Conservation (phyloP, 2,888 invertebrate species). For the Siphlonurus alternatus region DNA sequence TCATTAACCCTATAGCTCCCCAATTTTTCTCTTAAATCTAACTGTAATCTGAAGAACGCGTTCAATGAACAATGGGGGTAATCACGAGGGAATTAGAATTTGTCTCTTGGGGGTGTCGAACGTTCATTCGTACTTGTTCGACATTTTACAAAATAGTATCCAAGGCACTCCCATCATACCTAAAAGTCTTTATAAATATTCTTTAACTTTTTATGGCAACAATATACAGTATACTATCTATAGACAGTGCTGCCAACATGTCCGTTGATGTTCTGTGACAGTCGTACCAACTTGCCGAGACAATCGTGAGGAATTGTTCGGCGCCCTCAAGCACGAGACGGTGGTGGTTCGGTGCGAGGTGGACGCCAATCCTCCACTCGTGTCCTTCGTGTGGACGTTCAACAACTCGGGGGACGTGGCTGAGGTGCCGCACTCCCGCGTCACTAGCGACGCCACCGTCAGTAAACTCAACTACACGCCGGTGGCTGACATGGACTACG, state of each 20-base stretch:
- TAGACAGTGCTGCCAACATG: background rate
- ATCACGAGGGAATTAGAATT: too few relatives aligned
- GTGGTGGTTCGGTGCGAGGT: slow-evolving; percentile 69
- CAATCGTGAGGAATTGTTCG: slow-evolving; percentile 63
- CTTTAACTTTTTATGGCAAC: too few relatives aligned
- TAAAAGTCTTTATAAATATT: too few relatives aligned
- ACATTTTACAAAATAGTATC: too few relatives aligned
- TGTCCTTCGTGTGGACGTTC: slow-evolving; percentile 82
- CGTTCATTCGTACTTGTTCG: too few relatives aligned
- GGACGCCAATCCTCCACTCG: slow-evolving; percentile 72
- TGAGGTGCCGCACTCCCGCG: slow-evolving; percentile 33
- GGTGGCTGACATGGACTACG: slow-evolving; percentile 73
- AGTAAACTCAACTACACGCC: slow-evolving; percentile 72
- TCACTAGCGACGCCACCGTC: slow-evolving; percentile 44
- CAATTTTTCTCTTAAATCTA: too few relatives aligned
- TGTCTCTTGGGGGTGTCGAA: too few relatives aligned
- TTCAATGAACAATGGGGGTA: too few relatives aligned
- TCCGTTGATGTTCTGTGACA: slow-evolving; percentile 21
- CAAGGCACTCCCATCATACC: too few relatives aligned
- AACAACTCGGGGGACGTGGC: slow-evolving; percentile 79
- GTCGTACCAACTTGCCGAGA: slow-evolving; percentile 63
- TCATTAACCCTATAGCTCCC: too few relatives aligned
- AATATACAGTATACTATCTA: too few relatives aligned
- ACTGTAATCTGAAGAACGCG: too few relatives aligned
- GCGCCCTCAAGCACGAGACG: slow-evolving; percentile 79